Conservation (phyloP, 53 echinoderm and acorn worm genomes). For the Holothuria scabra region DNA sequence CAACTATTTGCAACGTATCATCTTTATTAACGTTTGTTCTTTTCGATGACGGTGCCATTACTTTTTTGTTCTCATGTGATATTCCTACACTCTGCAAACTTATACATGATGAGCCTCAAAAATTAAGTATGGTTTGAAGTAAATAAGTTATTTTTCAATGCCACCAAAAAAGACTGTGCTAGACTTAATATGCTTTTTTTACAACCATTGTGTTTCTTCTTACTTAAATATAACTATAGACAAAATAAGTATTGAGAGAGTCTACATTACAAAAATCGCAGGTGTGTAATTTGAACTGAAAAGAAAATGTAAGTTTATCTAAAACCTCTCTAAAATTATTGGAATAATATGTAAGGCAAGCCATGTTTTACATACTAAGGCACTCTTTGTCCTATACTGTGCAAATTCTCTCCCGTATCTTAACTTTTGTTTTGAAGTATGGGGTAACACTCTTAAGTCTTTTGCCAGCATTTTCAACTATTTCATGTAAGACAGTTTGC, state of each 20-base stretch:
- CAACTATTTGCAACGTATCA: neutral
- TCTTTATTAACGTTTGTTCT: no score
- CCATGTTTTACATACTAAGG: no score
- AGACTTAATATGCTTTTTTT: neutral
- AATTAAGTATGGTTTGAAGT: neutral
- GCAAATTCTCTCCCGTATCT: no score
- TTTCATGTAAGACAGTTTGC: no score
- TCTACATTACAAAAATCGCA: neutral
- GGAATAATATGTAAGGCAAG: neutral
- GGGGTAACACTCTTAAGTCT: no score
- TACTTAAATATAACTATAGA: neutral
- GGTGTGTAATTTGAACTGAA: conserved; percentile 13
- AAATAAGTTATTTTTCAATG: neutral
- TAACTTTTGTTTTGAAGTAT: no score
- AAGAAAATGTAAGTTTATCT: neutral
- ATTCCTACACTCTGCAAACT: neutral
- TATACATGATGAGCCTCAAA: neutral
- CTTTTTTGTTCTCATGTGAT: no score
- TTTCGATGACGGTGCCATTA: no score
- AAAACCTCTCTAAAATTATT: neutral
- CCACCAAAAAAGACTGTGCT: neutral
- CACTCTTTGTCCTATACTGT: no score
- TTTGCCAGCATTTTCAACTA: no score
- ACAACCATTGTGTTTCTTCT: neutral
- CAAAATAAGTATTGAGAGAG: neutral